These are phyloP conservation scores for Ceratitis capitata DNA, from an alignment of 1,140 invertebrate genomes.

Conservation along the genomic window DNA sequence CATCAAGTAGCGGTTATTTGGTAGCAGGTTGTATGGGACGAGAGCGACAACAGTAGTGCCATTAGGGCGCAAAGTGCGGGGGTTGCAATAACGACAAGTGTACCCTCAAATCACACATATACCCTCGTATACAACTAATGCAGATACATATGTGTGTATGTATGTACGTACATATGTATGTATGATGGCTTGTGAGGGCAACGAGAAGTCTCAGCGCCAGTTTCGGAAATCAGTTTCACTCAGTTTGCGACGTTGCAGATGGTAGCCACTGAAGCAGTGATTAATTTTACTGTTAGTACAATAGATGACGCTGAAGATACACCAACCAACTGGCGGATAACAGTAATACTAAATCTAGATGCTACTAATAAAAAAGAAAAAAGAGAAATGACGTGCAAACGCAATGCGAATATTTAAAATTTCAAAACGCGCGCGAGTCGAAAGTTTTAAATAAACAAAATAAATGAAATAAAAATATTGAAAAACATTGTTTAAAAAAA, in stretches of 20 bases:
- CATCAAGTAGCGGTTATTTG: neutral
- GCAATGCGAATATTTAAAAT: constrained; percentile 45
- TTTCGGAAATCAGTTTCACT: constrained; percentile 44
- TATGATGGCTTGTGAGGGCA: neutral
- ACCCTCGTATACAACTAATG: too few species aligned
- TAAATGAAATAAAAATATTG: neutral
- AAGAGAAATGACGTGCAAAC: constrained; percentile 40
- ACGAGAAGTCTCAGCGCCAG: constrained; percentile 41
- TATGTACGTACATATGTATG: neutral
- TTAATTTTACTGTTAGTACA: constrained; percentile 65
- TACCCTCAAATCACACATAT: too few species aligned
- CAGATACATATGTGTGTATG: neutral
- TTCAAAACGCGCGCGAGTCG: constrained; percentile 43
- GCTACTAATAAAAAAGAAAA: constrained; percentile 44
- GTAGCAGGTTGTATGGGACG: neutral
- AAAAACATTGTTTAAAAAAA: constrained; percentile 16
- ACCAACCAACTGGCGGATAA: constrained; percentile 41
- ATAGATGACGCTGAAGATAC: constrained; percentile 59
- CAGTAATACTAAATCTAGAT: too few species aligned
- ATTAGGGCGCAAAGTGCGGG: neutral
- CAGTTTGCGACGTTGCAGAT: constrained; percentile 45
- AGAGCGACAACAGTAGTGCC: constrained; percentile 18
- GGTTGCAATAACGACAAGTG: constrained; percentile 21
- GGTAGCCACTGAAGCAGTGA: constrained; percentile 53
- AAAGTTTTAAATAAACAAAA: constrained; percentile 34